These are phyloP conservation scores for Aplodontia rufa DNA, from an alignment of 2,113 vertebrate species.

Conservation along the genomic window DNA sequence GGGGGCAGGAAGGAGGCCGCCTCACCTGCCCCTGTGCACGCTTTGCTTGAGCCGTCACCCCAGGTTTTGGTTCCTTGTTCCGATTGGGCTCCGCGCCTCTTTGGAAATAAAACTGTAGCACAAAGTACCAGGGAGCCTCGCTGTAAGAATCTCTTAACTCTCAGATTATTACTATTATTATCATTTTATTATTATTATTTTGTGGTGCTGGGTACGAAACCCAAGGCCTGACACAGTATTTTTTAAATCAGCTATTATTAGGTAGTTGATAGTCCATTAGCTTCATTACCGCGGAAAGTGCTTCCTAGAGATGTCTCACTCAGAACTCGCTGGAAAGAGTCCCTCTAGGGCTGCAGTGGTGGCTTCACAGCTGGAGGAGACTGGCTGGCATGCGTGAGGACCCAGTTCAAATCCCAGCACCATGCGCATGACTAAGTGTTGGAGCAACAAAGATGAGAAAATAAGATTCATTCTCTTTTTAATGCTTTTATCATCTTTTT, in stretches of 20 bases:
- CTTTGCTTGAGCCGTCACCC: background rate
- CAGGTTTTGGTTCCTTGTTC: background rate
- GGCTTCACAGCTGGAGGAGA: too few species aligned
- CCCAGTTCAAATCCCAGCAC: too few species aligned
- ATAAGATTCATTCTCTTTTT: too few species aligned
- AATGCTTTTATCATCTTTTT: too few species aligned
- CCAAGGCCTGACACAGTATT: background rate
- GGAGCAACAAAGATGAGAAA: too few species aligned
- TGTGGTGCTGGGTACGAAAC: background rate
- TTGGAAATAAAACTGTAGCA: background rate
- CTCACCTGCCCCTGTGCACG: background rate
- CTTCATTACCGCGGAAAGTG: background rate
- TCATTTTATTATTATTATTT: background rate
- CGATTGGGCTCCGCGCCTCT: background rate
- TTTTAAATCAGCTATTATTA: background rate
- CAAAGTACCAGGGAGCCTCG: fast-evolving
- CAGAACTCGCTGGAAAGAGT: background rate
- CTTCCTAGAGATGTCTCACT: background rate
- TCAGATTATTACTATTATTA: background rate
- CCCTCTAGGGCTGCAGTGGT: too few species aligned
- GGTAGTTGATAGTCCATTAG: background rate
- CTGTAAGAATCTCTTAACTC: background rate
- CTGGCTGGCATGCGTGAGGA: too few species aligned
- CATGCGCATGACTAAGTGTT: too few species aligned
- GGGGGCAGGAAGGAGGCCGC: fast-evolving